Evolutionary conservation across 1,140 invertebrate species (phyloP).

Genomic region (Caenorhabditis tropicalis): DNA sequence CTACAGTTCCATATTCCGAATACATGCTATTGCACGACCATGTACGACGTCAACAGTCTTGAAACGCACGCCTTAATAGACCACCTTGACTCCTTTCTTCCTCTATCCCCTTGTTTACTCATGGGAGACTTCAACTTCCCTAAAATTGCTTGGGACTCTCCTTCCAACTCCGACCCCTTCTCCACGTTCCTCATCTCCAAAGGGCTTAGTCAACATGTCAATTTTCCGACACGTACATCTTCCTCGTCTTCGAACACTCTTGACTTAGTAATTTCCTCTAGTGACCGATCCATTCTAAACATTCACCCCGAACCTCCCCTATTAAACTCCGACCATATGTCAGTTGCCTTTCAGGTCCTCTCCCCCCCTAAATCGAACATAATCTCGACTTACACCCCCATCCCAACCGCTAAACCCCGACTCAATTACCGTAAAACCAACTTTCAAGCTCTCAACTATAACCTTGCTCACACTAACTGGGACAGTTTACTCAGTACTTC

Average conservation of each 20-base stretch:
- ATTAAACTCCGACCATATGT: background rate
- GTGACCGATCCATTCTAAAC: background rate
- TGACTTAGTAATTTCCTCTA: background rate
- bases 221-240: background rate
- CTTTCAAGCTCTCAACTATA: background rate
- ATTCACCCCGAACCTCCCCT: background rate
- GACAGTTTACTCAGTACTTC: background rate
- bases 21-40: no score
- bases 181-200: background rate
- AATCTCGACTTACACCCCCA: background rate
- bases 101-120: no score
- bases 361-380: background rate
- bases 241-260: background rate
- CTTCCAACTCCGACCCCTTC: background rate
- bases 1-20: no score
- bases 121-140: no score
- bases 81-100: no score
- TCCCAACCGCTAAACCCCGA: background rate
- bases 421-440: background rate
- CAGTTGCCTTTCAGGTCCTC: no score
- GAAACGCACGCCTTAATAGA: no score
- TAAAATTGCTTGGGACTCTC: no score
- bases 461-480: background rate
- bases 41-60: no score
- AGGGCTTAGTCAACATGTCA: background rate